These are phyloP conservation scores for Drosophila nigromelanica DNA, from an alignment of 1,140 invertebrate species.

Conservation along the genomic window DNA sequence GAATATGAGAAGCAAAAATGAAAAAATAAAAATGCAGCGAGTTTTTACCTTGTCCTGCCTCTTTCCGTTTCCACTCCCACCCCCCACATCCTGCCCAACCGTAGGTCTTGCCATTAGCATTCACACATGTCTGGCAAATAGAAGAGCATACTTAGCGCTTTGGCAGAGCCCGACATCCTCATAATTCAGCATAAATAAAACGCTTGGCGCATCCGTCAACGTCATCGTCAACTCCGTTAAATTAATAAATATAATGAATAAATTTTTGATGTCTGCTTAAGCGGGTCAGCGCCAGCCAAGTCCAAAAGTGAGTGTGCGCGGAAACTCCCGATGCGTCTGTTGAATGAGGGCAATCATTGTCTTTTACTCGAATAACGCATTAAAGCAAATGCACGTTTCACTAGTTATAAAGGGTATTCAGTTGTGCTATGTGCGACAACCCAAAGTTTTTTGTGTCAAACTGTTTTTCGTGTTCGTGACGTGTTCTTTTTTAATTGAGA, in stretches of 20 bases:
- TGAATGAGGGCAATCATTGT: conserved; percentile 1
- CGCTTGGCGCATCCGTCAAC: conserved; percentile 58
- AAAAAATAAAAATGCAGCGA: conserved; percentile 33
- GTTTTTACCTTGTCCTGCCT: conserved; percentile 16
- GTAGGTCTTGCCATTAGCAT: conserved; percentile 17
- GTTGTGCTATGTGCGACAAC: too few relatives aligned
- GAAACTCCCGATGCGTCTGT: background rate
- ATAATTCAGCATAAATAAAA: conserved; percentile 62
- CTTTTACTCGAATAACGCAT: too few relatives aligned
- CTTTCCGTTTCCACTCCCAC: background rate
- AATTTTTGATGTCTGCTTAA: conserved; percentile 60
- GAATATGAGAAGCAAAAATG: conserved; percentile 49
- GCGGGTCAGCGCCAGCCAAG: conserved; percentile 18
- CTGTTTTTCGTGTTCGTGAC: too few relatives aligned
- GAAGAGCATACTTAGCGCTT: conserved; percentile 11
- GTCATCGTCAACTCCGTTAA: conserved; percentile 34
- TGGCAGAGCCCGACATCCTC: conserved; percentile 14
- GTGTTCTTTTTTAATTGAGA: too few relatives aligned
- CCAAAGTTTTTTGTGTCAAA: too few relatives aligned
- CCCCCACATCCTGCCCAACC: background rate
- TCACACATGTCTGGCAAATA: conserved; percentile 58
- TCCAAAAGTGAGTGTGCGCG: conserved; percentile 7
- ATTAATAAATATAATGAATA: conserved; percentile 52
- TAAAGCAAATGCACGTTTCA: too few relatives aligned
- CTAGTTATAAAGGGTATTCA: too few relatives aligned